Conservation (phyloP, 2,888 invertebrate species). For the Dusona sp. region DNA sequence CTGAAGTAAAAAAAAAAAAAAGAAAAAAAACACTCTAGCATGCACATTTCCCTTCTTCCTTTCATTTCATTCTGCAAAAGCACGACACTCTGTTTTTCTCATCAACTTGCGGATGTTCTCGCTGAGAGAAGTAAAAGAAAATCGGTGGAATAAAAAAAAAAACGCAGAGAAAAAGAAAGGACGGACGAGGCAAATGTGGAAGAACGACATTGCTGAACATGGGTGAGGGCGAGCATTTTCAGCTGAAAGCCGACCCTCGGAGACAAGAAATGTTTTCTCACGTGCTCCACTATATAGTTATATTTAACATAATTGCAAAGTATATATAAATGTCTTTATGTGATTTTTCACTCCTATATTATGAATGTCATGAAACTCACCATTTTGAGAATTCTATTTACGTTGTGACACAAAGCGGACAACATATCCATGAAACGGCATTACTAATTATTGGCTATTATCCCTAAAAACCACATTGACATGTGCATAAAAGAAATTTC, state of each 20-base stretch:
- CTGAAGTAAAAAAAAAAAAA: background rate
- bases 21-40: slow-evolving; percentile 40
- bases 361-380: background rate
- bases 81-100: slow-evolving; percentile 42
- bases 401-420: background rate
- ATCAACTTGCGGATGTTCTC: slow-evolving; percentile 47
- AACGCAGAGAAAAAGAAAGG: slow-evolving; percentile 10
- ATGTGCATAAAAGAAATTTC: background rate
- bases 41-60: slow-evolving; percentile 16
- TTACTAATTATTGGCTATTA: background rate
- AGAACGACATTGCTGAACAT: slow-evolving; percentile 23
- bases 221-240: slow-evolving; percentile 33
- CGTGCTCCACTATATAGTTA: slow-evolving; percentile 3
- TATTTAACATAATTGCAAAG: background rate
- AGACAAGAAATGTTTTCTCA: slow-evolving; percentile 14
- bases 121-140: slow-evolving; percentile 33
- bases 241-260: slow-evolving; percentile 31
- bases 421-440: background rate
- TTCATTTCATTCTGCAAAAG: slow-evolving; percentile 29
- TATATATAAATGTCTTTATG: slow-evolving; percentile 9
- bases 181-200: slow-evolving; percentile 31
- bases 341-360: background rate
- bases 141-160: slow-evolving; percentile 27
- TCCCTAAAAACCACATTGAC: background rate
- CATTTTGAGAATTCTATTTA: background rate